Evolutionary conservation across 2,797 vertebrate genomes (phyloP).

Genomic region (Centropyge bicolor): DNA sequence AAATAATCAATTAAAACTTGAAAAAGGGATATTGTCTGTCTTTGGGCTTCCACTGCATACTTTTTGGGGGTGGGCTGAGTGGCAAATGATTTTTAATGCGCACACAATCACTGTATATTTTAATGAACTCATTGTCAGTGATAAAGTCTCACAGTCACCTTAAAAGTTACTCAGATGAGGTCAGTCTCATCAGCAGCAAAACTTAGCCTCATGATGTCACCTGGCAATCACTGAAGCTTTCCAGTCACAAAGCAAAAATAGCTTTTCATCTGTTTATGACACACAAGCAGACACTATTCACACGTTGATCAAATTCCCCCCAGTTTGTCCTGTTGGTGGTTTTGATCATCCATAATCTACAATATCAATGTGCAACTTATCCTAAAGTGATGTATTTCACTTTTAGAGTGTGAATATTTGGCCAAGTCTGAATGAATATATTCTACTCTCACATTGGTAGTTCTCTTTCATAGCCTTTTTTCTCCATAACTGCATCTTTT

Average conservation of each 20-base stretch:
- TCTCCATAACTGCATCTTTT: not conserved
- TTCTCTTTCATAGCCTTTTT: not conserved
- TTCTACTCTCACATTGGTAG: not conserved
- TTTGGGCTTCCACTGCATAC: not conserved
- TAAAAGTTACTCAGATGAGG: slow-evolving; percentile 47
- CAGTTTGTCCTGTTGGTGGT: slow-evolving; percentile 7
- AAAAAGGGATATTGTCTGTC: not conserved
- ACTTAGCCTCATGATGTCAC: slow-evolving; percentile 43
- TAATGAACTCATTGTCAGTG: slow-evolving; percentile 19
- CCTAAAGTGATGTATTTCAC: not conserved
- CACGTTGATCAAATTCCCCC: slow-evolving; percentile 32
- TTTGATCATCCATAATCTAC: slow-evolving; percentile 17
- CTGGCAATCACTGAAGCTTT: slow-evolving; percentile 26
- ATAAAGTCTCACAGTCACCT: slow-evolving; percentile 22
- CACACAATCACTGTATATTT: slow-evolving; percentile 23
- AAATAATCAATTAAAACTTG: not conserved
- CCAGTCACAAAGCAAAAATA: slow-evolving; percentile 19
- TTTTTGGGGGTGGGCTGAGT: slow-evolving; percentile 7
- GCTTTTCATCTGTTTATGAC: slow-evolving; percentile 32
- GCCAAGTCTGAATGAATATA: slow-evolving; percentile 5
- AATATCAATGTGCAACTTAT: not conserved
- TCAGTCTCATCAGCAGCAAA: slow-evolving; percentile 42
- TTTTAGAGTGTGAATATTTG: not conserved
- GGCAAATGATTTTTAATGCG: not conserved
- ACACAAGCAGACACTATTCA: slow-evolving; percentile 30